These are phyloP conservation scores for Leptopilina syphax DNA, from an alignment of 2,888 invertebrate species.

Conservation along the genomic window DNA sequence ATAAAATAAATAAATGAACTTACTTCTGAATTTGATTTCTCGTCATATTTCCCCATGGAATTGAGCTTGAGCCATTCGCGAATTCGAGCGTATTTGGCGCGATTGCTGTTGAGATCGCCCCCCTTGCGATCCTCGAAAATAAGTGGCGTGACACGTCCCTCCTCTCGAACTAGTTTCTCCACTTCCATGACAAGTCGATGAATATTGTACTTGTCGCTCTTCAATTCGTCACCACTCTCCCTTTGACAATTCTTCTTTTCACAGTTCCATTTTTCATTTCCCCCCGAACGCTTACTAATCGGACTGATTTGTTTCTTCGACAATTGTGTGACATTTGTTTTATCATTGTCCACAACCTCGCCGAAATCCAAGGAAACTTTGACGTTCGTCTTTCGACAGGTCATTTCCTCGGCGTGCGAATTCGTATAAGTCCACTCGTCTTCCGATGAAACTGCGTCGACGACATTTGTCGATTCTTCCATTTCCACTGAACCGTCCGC, in stretches of 20 bases:
- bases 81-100: constrained; percentile 83
- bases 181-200: constrained; percentile 88
- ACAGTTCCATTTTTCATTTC: constrained; percentile 52
- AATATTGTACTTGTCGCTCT: constrained; percentile 82
- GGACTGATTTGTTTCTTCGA: constrained; percentile 8
- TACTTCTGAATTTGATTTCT: constrained; percentile 68
- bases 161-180: constrained; percentile 86
- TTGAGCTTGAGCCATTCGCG: constrained; percentile 85
- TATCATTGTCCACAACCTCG: constrained; percentile 55
- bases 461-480: constrained; percentile 75
- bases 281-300: constrained; percentile 51
- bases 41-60: constrained; percentile 66
- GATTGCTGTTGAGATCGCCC: constrained; percentile 73
- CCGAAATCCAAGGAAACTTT: constrained; percentile 68
- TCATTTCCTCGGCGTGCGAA: constrained; percentile 51
- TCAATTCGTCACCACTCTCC: constrained; percentile 77
- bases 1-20: constrained; percentile 19
- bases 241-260: constrained; percentile 64
- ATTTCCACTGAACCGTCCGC: constrained; percentile 76
- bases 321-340: neutral
- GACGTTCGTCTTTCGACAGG: constrained; percentile 63
- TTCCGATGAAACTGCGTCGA: constrained; percentile 81
- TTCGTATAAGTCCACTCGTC: constrained; percentile 84
- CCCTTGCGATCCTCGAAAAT: constrained; percentile 75
- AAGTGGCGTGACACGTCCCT: constrained; percentile 77